Conservation (phyloP, 2,888 invertebrate species). For the Myathropa florea region DNA sequence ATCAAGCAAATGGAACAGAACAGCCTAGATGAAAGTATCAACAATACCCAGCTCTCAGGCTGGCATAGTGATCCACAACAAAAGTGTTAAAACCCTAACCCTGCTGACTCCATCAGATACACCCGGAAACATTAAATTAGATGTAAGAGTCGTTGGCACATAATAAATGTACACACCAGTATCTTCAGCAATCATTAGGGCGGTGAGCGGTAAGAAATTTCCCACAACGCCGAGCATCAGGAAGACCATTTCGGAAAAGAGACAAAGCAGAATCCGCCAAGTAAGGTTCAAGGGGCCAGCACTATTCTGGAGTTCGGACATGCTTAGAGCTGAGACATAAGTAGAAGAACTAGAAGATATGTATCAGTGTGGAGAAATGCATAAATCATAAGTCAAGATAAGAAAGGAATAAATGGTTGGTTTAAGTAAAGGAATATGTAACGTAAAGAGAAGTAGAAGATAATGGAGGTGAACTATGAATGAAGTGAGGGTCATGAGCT, state of each 20-base stretch:
- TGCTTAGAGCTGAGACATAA: neutral
- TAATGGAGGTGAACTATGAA: neutral
- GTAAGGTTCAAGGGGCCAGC: neutral
- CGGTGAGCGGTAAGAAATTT: neutral
- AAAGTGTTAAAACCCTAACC: neutral
- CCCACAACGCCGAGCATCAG: neutral
- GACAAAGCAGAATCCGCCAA: neutral
- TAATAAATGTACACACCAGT: neutral
- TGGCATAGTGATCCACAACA: neutral
- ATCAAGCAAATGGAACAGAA: neutral
- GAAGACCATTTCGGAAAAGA: neutral
- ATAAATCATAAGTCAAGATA: neutral
- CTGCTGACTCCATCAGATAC: neutral
- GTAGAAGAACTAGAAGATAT: neutral
- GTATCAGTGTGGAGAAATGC: neutral
- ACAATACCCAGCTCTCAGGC: too few species aligned
- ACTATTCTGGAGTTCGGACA: neutral
- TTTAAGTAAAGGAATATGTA: neutral
- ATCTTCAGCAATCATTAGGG: neutral
- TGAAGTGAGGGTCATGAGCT: neutral
- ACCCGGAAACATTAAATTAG: neutral
- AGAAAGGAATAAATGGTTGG: neutral
- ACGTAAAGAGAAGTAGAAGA: neutral
- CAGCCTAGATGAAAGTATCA: neutral
- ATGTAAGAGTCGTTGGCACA: neutral